Evolutionary conservation across 2,888 invertebrate species (phyloP).

Genomic region (Crioceris asparagi): DNA sequence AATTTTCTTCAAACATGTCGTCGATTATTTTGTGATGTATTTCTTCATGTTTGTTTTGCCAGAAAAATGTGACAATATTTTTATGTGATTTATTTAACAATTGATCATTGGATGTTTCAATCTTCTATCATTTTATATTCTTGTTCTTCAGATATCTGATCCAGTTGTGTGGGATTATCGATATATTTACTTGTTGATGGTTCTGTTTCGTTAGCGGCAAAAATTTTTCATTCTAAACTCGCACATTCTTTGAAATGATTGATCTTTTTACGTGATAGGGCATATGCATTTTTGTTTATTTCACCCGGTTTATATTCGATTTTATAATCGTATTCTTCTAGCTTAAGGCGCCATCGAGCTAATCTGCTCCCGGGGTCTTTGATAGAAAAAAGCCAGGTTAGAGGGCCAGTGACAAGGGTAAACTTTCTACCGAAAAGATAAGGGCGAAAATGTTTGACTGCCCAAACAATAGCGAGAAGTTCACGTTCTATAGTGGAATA

Average conservation of each 20-base stretch:
- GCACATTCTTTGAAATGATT: too few relatives aligned
- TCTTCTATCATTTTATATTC: not conserved
- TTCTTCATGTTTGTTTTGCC: not conserved
- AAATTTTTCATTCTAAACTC: too few relatives aligned
- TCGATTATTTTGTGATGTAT: not conserved
- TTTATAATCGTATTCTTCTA: constrained; percentile 27
- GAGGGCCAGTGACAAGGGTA: constrained; percentile 28
- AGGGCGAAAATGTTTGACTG: constrained; percentile 27
- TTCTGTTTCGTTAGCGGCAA: too few relatives aligned
- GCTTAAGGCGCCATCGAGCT: constrained; percentile 24
- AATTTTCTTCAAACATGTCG: not conserved
- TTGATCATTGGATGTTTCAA: not conserved
- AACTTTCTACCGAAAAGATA: constrained; percentile 32
- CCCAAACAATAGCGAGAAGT: constrained; percentile 26
- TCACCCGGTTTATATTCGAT: constrained; percentile 25
- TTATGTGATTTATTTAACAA: not conserved
- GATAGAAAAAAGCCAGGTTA: constrained; percentile 27
- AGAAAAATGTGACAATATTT: not conserved
- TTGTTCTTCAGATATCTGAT: too few relatives aligned
- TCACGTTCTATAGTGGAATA: constrained; percentile 26
- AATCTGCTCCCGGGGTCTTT: constrained; percentile 25
- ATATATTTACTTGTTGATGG: too few relatives aligned
- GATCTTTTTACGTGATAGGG: constrained; percentile 7
- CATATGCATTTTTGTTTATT: constrained; percentile 21
- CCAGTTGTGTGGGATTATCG: too few relatives aligned